Evolutionary conservation across 2,888 invertebrate species (phyloP).

Genomic region (Cerastis leucographa): DNA sequence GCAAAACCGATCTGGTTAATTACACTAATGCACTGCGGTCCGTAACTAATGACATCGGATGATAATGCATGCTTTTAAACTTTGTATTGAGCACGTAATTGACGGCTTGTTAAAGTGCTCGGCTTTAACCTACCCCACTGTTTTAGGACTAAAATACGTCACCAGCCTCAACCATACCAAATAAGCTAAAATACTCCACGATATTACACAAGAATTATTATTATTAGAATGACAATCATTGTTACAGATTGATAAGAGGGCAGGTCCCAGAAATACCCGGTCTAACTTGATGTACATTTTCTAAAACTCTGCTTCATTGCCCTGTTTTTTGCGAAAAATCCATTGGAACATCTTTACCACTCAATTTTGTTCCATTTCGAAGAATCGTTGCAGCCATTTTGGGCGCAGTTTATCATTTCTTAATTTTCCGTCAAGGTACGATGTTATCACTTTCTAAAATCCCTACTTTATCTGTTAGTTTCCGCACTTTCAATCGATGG

Average conservation of each 20-base stretch:
- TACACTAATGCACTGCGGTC: slow-evolving; percentile 76
- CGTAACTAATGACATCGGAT: slow-evolving; percentile 72
- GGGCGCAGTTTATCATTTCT: not conserved
- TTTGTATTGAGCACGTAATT: slow-evolving; percentile 75
- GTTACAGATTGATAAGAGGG: not conserved
- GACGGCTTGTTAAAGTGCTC: slow-evolving; percentile 75
- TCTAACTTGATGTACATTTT: not conserved
- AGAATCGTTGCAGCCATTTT: not conserved
- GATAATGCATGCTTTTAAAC: slow-evolving; percentile 82
- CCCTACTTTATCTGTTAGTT: too few species aligned
- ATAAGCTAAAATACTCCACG: not conserved
- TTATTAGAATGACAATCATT: not conserved
- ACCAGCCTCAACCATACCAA: not conserved
- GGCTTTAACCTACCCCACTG: slow-evolving; percentile 23
- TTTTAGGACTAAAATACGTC: slow-evolving; percentile 9
- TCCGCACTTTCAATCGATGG: too few species aligned
- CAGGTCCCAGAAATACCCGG: not conserved
- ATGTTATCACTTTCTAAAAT: too few species aligned
- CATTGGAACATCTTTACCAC: not conserved
- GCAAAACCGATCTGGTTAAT: slow-evolving; percentile 73
- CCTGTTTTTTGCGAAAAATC: not conserved
- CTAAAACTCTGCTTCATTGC: not conserved
- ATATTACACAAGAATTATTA: too few species aligned
- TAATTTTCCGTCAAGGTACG: not conserved
- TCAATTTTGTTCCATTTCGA: not conserved